Evolutionary conservation across 1,140 invertebrate species (phyloP), one percentile per base, ranked within the genome.

Genomic region (Musca vetustissima): DNA sequence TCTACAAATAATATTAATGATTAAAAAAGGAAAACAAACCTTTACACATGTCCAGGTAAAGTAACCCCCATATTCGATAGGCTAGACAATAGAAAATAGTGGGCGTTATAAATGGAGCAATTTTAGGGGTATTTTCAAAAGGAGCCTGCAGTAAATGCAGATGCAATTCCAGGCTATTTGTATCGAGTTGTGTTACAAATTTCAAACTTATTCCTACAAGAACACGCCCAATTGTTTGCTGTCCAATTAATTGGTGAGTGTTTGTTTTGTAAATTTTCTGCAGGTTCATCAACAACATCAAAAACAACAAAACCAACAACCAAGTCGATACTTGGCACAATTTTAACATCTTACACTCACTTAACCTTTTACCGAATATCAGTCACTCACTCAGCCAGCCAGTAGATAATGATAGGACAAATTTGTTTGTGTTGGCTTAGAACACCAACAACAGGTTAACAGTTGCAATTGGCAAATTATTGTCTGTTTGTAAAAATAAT

Each of bases 401-500:
- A 13, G 36, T 8, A 43, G 36, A 43, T 43, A 43, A 43, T 43
- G 4, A 13, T 43, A 11, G 13, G 6, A 13, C 6, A 7, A 11
- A 14, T 32, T 15, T 57, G 15, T 61, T 61, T 61, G 15, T 28
- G 25, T 9, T 61, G 57, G 28, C 57, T 61, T 17, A 17, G 17
- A 21, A 28, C 28, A 28, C 28, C 3, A 61, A 61, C 9, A 28
- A 61, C 57, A 61, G 57, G 57, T 61, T 61, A 61, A 61, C 57
- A 61, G 57, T 61, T 61, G 57, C 28, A 61, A 43, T 61, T 61
- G 57, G 57, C 57, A 61, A 61, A 61, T 61, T 61, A 61, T 25
- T 59, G 55, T 59, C 57, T 61, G 57, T 61, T 61, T 61, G 57
- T 61, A 61, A 61, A 61, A 61, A 61, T 61, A 61, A 61, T 61